Evolutionary conservation across 2,888 invertebrate genomes (phyloP).

Genomic region (Autographa pulchrina): DNA sequence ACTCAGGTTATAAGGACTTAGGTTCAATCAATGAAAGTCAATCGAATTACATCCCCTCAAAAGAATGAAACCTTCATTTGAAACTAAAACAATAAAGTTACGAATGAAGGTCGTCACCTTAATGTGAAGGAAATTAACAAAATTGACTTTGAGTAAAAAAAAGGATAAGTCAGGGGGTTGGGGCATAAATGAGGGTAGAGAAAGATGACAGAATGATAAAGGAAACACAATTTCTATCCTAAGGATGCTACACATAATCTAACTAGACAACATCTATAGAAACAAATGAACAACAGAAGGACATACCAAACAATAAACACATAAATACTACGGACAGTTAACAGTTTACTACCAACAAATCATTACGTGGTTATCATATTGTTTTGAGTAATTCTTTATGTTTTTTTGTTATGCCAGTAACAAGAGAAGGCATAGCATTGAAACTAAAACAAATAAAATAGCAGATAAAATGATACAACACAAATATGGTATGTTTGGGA

Average conservation of each 20-base stretch:
- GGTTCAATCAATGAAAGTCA: conserved; percentile 69
- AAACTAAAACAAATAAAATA: conserved; percentile 46
- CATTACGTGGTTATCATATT: conserved; percentile 27
- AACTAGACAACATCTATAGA: conserved; percentile 63
- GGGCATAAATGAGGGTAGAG: conserved; percentile 58
- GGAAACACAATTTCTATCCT: conserved; percentile 61
- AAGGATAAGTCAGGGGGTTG: conserved; percentile 55
- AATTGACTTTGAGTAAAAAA: conserved; percentile 70
- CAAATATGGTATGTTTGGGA: conserved; percentile 67
- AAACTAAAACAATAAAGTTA: conserved; percentile 68
- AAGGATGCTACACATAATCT: conserved; percentile 64
- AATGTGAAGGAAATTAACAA: conserved; percentile 59
- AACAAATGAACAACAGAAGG: conserved; percentile 56
- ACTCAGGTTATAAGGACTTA: conserved; percentile 72
- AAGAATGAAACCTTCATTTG: conserved; percentile 78
- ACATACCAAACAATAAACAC: conserved; percentile 59
- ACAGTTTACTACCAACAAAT: conserved; percentile 38
- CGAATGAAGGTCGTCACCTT: conserved; percentile 79
- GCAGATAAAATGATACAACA: conserved; percentile 60
- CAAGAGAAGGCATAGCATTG: conserved; percentile 33
- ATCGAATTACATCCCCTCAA: conserved; percentile 63
- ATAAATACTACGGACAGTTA: conserved; percentile 38
- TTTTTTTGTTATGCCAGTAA: conserved; percentile 37
- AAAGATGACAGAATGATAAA: conserved; percentile 60
- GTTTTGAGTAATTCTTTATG: conserved; percentile 28